Conservation (phyloP, 2,888 invertebrate species). For the Beris chalybata region DNA sequence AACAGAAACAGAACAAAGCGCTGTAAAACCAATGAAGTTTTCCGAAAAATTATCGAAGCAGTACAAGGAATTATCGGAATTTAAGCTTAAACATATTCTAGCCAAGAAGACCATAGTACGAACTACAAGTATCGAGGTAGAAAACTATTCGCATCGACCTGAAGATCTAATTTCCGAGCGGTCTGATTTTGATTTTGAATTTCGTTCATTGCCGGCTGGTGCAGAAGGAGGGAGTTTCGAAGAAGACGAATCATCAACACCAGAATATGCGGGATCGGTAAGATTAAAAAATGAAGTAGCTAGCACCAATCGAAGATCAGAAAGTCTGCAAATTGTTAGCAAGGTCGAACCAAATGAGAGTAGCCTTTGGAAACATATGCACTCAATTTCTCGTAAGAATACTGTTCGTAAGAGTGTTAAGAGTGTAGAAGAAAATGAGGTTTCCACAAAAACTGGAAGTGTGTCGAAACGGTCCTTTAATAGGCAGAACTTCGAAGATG, state of each 20-base stretch:
- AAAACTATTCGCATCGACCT: constrained; percentile 36
- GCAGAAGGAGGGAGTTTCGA: neutral
- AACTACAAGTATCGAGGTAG: constrained; percentile 49
- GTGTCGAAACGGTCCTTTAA: constrained; percentile 19
- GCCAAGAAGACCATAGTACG: constrained; percentile 49
- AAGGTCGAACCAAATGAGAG: constrained; percentile 32
- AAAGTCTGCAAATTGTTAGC: constrained; percentile 8
- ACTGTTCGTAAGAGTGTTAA: neutral
- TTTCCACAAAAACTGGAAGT: neutral
- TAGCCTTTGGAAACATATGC: constrained; percentile 28
- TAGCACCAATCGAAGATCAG: neutral
- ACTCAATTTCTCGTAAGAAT: too few relatives aligned
- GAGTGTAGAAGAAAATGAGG: neutral
- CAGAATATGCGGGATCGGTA: too few relatives aligned
- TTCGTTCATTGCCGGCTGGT: constrained; percentile 17
- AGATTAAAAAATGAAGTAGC: neutral
- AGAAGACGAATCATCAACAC: neutral
- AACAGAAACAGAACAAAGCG: neutral
- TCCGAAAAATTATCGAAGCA: constrained; percentile 49
- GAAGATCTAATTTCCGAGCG: constrained; percentile 14
- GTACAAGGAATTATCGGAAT: constrained; percentile 51
- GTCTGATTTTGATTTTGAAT: constrained; percentile 27
- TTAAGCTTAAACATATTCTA: constrained; percentile 51
- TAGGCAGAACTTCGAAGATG: constrained; percentile 26
- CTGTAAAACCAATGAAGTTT: constrained; percentile 37